Evolutionary conservation across 2,888 invertebrate genomes (phyloP).

Genomic region (Tenodera sinensis): DNA sequence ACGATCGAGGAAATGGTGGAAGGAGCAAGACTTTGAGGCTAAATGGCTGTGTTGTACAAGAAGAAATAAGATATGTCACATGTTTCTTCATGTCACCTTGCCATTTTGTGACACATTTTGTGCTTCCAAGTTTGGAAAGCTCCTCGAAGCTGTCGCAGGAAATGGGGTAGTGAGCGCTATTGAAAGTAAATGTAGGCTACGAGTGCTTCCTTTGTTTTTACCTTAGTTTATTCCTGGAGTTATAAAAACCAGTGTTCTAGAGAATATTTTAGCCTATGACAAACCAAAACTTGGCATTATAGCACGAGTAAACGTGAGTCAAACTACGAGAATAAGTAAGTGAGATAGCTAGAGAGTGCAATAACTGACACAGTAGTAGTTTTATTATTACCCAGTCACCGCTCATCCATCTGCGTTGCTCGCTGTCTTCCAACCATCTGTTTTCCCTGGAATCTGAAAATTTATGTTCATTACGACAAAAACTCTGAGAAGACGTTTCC

Average conservation of each 20-base stretch:
- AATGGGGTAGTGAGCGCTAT: not conserved
- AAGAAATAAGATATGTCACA: too few relatives aligned
- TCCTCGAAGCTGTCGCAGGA: too few relatives aligned
- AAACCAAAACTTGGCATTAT: not conserved
- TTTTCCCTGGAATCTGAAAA: conserved; percentile 4
- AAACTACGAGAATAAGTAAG: not conserved
- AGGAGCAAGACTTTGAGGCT: too few relatives aligned
- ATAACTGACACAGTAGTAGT: not conserved
- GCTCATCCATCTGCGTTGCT: conserved; percentile 1
- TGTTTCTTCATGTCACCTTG: too few relatives aligned
- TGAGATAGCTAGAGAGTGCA: not conserved
- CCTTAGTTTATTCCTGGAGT: not conserved
- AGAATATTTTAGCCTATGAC: not conserved
- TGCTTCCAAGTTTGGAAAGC: too few relatives aligned
- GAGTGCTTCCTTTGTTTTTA: not conserved
- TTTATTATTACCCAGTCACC: not conserved
- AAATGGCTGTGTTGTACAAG: too few relatives aligned
- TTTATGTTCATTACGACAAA: conserved; percentile 6
- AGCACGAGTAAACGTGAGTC: not conserved
- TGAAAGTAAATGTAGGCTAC: not conserved
- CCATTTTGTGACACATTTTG: too few relatives aligned
- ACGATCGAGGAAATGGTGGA: too few relatives aligned
- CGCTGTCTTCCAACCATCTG: not conserved
- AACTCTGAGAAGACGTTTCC: not conserved
- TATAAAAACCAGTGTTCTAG: not conserved